These are phyloP conservation scores for Heterochromis multidens DNA, from an alignment of 2,113 vertebrate species.

Conservation along the genomic window DNA sequence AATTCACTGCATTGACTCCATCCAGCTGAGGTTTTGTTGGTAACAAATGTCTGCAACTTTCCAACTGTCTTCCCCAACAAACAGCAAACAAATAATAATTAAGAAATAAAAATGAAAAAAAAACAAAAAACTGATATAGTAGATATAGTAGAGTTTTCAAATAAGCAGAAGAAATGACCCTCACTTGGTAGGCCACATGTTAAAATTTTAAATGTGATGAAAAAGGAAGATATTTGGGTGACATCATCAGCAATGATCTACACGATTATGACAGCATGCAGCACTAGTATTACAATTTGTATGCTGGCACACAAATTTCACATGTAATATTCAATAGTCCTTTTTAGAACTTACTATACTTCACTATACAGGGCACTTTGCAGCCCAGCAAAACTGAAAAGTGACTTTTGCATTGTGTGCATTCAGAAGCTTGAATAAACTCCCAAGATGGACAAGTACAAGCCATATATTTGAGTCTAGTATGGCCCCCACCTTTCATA, in stretches of 20 bases:
- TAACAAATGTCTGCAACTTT: not conserved
- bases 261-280: not conserved
- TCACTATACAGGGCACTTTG: not conserved
- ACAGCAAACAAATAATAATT: not conserved
- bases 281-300: not conserved
- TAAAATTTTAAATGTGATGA: not conserved
- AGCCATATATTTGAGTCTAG: not conserved
- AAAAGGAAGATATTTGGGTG: not conserved
- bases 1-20: not conserved
- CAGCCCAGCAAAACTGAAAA: not conserved
- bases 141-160: no score
- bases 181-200: not conserved
- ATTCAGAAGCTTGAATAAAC: not conserved
- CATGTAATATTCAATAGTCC: not conserved
- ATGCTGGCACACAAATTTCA: not conserved
- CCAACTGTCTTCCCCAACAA: not conserved
- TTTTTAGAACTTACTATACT: not conserved
- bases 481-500: not conserved
- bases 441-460: not conserved
- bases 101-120: no score
- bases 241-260: not conserved
- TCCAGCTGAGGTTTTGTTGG: not conserved
- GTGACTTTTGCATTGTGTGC: not conserved
- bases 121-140: no score
- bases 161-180: not conserved